Conservation (phyloP, 2,888 invertebrate species). For the Phlogophora meticulosa region DNA sequence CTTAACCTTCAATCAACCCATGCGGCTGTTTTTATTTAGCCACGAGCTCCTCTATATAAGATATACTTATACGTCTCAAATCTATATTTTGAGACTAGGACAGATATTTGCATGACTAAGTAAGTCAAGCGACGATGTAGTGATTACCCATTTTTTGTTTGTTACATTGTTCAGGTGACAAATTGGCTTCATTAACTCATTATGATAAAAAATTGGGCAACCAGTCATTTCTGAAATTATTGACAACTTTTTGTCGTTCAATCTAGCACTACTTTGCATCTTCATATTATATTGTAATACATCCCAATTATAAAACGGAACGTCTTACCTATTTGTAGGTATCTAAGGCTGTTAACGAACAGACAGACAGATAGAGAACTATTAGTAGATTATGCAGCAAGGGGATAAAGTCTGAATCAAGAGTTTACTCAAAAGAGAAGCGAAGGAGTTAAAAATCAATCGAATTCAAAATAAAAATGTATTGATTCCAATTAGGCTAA, state of each 20-base stretch:
- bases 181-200: slow-evolving; percentile 25
- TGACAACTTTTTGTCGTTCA: slow-evolving; percentile 1
- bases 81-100: not conserved
- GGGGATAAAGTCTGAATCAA: too few species aligned
- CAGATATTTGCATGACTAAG: slow-evolving; percentile 16
- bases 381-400: too few species aligned
- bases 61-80: too few species aligned
- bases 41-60: too few species aligned
- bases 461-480: too few species aligned
- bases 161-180: not conserved
- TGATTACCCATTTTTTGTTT: slow-evolving; percentile 24
- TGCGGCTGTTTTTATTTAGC: too few species aligned
- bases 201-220: slow-evolving; percentile 3
- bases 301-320: not conserved
- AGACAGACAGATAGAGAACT: not conserved
- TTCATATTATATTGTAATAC: not conserved
- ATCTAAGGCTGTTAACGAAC: too few species aligned
- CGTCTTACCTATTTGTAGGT: not conserved
- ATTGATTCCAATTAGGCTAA: too few species aligned
- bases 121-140: slow-evolving; percentile 6
- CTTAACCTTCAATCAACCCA: too few species aligned
- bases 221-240: slow-evolving; percentile 8
- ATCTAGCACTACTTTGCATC: not conserved
- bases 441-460: too few species aligned
- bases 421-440: too few species aligned